Evolutionary conservation across 2,797 vertebrate genomes (phyloP).

Genomic region (Poeciliopsis presidionis): DNA sequence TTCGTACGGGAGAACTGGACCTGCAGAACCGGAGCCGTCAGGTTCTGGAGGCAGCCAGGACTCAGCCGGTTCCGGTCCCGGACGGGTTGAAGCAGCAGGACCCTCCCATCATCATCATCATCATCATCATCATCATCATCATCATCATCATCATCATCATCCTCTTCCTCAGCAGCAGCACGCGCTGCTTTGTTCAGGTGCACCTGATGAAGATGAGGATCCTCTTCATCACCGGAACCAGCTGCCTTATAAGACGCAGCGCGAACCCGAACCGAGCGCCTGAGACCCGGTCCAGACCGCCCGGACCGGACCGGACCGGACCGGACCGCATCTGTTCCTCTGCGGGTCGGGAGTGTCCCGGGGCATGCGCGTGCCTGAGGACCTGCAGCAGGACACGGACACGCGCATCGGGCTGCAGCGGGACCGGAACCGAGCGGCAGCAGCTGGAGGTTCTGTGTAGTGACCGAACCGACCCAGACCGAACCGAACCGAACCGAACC

Average conservation of each 20-base stretch:
- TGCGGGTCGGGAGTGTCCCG: conserved; percentile 10
- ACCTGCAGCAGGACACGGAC: conserved; percentile 53
- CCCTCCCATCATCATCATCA: neutral
- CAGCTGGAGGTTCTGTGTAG: neutral
- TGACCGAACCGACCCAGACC: neutral
- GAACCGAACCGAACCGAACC: neutral
- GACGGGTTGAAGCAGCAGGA: neutral
- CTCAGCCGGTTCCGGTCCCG: neutral
- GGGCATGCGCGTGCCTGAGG: conserved; percentile 20
- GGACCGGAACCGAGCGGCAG: conserved; percentile 31
- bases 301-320: neutral
- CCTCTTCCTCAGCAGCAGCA: neutral
- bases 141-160: neutral
- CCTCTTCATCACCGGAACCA: neutral
- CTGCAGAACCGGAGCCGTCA: neutral
- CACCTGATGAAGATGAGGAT: neutral
- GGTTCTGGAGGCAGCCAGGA: no score
- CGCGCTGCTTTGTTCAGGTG: conserved; percentile 2
- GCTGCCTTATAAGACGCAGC: neutral
- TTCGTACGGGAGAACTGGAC: neutral
- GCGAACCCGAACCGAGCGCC: neutral
- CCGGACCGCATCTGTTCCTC: neutral
- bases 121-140: neutral
- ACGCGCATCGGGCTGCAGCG: conserved; percentile 45
- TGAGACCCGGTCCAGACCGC: neutral